Evolutionary conservation across 2,888 invertebrate species (phyloP).

Genomic region (Tetanocera ferruginea): DNA sequence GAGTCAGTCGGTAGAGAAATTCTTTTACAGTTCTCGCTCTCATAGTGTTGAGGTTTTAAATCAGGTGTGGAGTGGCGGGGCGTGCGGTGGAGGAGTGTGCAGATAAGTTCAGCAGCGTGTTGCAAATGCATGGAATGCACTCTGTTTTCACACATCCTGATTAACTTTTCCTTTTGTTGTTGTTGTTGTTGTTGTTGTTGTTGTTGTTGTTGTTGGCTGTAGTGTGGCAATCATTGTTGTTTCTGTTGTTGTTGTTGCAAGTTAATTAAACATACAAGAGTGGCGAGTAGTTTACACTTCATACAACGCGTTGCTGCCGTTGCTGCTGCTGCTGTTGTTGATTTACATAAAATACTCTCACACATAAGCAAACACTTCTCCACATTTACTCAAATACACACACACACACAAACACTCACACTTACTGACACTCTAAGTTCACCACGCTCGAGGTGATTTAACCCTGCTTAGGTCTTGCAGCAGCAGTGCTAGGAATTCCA

Average conservation of each 20-base stretch:
- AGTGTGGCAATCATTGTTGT: conserved; percentile 50
- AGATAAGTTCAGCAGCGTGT: conserved; percentile 32
- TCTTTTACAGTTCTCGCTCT: not conserved
- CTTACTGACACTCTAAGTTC: conserved; percentile 15
- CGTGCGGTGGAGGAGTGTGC: no score
- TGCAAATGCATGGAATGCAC: conserved; percentile 58
- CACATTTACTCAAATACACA: not conserved
- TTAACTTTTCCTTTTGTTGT: conserved; percentile 57
- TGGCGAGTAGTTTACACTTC: conserved; percentile 33
- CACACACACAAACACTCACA: conserved; percentile 20
- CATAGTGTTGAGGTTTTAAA: not conserved
- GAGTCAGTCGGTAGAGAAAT: conserved; percentile 21
- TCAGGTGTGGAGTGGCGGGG: not conserved
- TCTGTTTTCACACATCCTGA: conserved; percentile 66
- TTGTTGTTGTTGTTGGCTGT: conserved; percentile 1
- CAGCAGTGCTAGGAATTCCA: not conserved
- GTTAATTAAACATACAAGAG: conserved; percentile 37
- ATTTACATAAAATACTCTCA: conserved; percentile 32
- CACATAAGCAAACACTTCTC: conserved; percentile 9
- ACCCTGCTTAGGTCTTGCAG: not conserved
- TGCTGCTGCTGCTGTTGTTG: conserved; percentile 13
- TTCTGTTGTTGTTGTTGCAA: conserved; percentile 44
- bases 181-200: conserved; percentile 10
- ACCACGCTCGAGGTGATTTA: conserved; percentile 11
- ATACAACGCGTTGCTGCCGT: conserved; percentile 6